Conservation (phyloP, 2,888 invertebrate genomes). For the Cheilosia vernalis region DNA sequence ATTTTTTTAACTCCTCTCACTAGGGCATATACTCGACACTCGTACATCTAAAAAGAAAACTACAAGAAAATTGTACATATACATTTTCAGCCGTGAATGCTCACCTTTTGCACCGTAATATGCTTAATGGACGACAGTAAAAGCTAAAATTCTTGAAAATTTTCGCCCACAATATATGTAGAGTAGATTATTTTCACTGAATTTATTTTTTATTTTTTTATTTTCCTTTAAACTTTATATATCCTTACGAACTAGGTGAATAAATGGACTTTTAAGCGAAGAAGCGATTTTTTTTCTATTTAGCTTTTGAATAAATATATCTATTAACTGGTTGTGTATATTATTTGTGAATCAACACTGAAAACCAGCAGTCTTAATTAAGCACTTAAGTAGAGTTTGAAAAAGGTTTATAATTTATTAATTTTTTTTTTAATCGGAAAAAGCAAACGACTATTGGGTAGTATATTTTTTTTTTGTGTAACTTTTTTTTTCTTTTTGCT, state of each 20-base stretch:
- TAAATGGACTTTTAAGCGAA: conserved; percentile 78
- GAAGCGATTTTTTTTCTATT: conserved; percentile 69
- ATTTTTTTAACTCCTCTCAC: conserved; percentile 70
- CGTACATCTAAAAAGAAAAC: conserved; percentile 11
- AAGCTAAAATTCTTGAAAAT: conserved; percentile 74
- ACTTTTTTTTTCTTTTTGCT: conserved; percentile 46
- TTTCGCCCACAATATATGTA: conserved; percentile 62
- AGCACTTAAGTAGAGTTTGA: conserved; percentile 68
- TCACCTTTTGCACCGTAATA: conserved; percentile 57
- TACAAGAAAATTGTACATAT: conserved; percentile 14
- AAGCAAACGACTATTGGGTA: neutral
- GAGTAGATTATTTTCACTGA: conserved; percentile 48
- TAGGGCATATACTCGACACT: conserved; percentile 29
- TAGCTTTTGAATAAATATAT: conserved; percentile 60
- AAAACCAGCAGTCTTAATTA: conserved; percentile 73
- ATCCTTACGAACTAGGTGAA: conserved; percentile 78
- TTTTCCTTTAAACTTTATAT: conserved; percentile 49
- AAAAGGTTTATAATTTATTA: conserved; percentile 20
- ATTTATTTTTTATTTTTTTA: conserved; percentile 47
- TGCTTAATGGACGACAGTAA: conserved; percentile 78
- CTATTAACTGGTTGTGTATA: conserved; percentile 63
- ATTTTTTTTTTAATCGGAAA: conserved; percentile 15
- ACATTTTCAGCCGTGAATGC: conserved; percentile 40
- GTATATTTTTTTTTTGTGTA: conserved; percentile 8
- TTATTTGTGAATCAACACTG: conserved; percentile 62